Evolutionary conservation across 2,797 vertebrate species (phyloP).

Genomic region (Chaenodraco wilsoni): DNA sequence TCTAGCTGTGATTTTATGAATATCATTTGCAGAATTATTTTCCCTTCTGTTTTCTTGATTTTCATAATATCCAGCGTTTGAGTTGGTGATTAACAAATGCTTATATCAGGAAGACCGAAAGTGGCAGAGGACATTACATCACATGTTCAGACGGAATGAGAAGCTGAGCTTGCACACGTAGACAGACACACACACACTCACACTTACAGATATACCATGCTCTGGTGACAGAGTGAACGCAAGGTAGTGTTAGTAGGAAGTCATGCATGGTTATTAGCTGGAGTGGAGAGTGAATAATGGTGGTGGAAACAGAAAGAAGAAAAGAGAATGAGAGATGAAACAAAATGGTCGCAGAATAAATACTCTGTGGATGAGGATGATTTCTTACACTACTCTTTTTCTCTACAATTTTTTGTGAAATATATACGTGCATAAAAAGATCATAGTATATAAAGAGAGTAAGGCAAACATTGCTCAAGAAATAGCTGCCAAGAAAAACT

Average conservation of each 20-base stretch:
- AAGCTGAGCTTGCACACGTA: slow-evolving; percentile 29
- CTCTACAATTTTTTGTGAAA: slow-evolving; percentile 39
- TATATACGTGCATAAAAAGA: background rate
- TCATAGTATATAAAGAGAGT: background rate
- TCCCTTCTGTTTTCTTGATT: background rate
- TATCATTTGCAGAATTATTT: slow-evolving; percentile 6
- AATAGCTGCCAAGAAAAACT: background rate
- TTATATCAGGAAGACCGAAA: slow-evolving; percentile 42
- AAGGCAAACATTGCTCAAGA: slow-evolving; percentile 7
- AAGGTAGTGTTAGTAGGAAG: slow-evolving; percentile 40
- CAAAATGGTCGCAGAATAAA: slow-evolving; percentile 1
- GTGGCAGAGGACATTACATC: slow-evolving; percentile 50
- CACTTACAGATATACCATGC: slow-evolving; percentile 69
- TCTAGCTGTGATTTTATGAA: slow-evolving; percentile 23
- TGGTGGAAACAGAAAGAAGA: slow-evolving; percentile 11
- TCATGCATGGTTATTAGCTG: slow-evolving; percentile 59
- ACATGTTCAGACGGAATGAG: slow-evolving; percentile 43
- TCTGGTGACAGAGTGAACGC: slow-evolving; percentile 57
- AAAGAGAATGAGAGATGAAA: slow-evolving; percentile 12
- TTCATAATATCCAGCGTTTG: background rate
- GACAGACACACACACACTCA: slow-evolving; percentile 29
- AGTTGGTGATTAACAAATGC: slow-evolving; percentile 22
- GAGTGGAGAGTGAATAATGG: slow-evolving; percentile 7
- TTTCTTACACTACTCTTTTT: slow-evolving; percentile 69
- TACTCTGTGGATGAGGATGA: slow-evolving; percentile 15